Conservation (phyloP, 2,113 vertebrate genomes). For the Odobenus rosmarus region DNA sequence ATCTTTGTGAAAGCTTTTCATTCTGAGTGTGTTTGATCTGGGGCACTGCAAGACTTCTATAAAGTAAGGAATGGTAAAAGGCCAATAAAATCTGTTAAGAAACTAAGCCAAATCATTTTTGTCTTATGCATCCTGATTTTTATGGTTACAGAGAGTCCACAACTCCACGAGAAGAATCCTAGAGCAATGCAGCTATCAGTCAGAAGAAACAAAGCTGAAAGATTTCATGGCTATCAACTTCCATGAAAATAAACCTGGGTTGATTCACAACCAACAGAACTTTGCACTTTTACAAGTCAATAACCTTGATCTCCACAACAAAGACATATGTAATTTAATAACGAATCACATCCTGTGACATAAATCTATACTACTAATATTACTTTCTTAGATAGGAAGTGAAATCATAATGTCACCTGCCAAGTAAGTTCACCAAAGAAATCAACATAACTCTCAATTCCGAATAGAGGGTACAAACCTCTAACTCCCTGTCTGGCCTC, state of each 20-base stretch:
- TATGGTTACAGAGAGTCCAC: neutral
- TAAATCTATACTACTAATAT: slow-evolving; percentile 48
- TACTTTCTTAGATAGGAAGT: slow-evolving; percentile 31
- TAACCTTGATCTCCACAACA: slow-evolving; percentile 16
- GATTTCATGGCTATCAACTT: neutral
- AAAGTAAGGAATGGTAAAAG: neutral
- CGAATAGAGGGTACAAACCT: neutral
- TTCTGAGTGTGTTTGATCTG: neutral
- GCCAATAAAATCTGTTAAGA: neutral
- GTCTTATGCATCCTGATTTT: neutral
- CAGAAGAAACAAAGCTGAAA: neutral
- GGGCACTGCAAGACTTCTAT: neutral
- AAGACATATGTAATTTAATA: slow-evolving; percentile 36
- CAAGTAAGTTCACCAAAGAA: slow-evolving; percentile 23
- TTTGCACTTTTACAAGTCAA: neutral
- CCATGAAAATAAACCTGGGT: neutral
- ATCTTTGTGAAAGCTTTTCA: neutral
- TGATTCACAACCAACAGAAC: slow-evolving; percentile 21
- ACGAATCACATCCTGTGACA: neutral
- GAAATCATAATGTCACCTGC: slow-evolving; percentile 53
- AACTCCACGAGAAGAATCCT: neutral
- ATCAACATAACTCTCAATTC: slow-evolving; percentile 30
- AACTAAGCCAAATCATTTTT: neutral
- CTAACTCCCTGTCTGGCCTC: neutral
- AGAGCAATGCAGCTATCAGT: neutral